Evolutionary conservation across 1,140 invertebrate species (phyloP).

Genomic region (Drosophila bocki): DNA sequence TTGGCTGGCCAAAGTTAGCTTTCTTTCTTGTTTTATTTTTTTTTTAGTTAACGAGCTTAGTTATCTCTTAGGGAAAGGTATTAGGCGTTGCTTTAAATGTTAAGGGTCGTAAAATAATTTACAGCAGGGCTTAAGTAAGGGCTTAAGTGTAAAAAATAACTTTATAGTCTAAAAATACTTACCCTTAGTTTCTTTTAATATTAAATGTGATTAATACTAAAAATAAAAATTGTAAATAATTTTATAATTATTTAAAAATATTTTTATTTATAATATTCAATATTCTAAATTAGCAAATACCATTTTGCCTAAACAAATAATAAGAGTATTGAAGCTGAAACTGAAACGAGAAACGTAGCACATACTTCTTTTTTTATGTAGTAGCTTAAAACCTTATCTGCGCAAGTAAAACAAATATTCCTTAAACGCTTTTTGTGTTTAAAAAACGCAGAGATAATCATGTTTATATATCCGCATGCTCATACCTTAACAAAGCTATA

Average conservation of each 20-base stretch:
- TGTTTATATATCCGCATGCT: background rate
- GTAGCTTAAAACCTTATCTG: background rate
- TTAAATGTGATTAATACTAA: background rate
- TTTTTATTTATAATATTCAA: background rate
- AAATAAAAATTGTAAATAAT: background rate
- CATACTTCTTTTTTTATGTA: background rate
- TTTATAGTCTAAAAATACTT: background rate
- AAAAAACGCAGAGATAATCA: background rate
- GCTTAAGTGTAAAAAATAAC: background rate
- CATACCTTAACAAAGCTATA: background rate
- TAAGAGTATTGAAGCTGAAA: background rate
- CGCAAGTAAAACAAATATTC: background rate
- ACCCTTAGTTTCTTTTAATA: background rate
- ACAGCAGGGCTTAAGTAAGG: background rate
- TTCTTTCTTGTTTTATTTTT: background rate
- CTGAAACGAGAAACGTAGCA: background rate
- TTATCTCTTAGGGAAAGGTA: background rate
- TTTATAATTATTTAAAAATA: background rate
- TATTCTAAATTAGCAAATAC: background rate
- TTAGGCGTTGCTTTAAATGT: background rate
- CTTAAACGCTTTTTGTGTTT: background rate
- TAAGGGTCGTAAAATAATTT: background rate
- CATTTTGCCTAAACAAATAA: background rate
- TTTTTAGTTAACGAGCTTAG: background rate
- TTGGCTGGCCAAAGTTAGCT: no score